Base-by-base conservation (phyloP, 2,113 vertebrate species). In the Callipepla squamata region DNA sequence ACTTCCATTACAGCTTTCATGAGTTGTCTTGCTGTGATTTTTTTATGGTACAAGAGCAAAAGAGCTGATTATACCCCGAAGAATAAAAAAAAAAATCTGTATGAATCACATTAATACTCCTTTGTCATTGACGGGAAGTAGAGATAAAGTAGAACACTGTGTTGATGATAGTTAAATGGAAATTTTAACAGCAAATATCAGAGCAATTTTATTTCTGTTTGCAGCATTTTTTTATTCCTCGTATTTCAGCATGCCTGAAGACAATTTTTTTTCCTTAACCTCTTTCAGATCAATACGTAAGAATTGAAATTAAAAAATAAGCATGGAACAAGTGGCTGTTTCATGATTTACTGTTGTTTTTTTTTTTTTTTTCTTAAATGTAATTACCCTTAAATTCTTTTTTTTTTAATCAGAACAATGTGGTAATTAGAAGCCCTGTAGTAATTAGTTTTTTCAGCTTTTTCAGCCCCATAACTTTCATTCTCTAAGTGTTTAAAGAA, bases 271-370 rank as follows among this genome's bases (percentile, higher is more conserved):
- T 12, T 1, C 21, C 9, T 38, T 25, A 48, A 1, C 4, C 1
- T 70, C 30, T 87, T 85, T 91, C 22, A 68, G 19, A 38, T 68
- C 4, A 45, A 62, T 84, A 50, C 34, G 1, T 48, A 67, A 85
- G 50, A 68, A 38, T 78, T 63, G 59, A 62, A 77, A 66, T 59
- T 51, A 0, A 25, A 90, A 86, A 65, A 18, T 13, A 80, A 40
- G 1, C 2, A 4, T 30, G 19, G 16, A 26, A 55, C 3, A 72
- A 61, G 21, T 38, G 5, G 10, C 17, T 77, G 18, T 9, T 89
- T 59, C 18, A 48, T 89, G 58, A n/a, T 4, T 36, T 74, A 15
- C 57, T 77, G 22, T 0, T 77, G 22, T 0, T 0, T 40, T 40
- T 40, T 11, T 40, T 40, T 36, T 36, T 36, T 26, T 75, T 68